These are phyloP conservation scores for Stegophylla sp. DNA, from an alignment of 2,888 invertebrate genomes.

Conservation along the genomic window DNA sequence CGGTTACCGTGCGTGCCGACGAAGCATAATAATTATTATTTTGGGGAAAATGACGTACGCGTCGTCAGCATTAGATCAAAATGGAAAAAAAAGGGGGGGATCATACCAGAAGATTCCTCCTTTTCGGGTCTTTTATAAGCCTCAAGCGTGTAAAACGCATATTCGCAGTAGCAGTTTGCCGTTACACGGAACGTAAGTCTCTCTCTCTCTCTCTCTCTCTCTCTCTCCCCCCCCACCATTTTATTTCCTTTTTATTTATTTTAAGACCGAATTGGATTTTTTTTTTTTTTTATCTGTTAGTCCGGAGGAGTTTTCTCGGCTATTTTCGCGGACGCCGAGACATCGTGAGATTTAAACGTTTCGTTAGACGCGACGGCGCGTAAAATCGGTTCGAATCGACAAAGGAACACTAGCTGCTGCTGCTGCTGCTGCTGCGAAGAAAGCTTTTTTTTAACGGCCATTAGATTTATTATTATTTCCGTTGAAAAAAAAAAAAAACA, in stretches of 20 bases:
- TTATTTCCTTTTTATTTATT: slow-evolving; percentile 11
- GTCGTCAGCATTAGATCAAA: slow-evolving; percentile 5
- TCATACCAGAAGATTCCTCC: no score
- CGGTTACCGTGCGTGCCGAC: no score
- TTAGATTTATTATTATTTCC: slow-evolving; percentile 39
- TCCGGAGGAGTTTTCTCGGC: not conserved
- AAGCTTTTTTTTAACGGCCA: slow-evolving; percentile 49
- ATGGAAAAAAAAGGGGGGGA: not conserved
- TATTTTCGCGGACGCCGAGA: slow-evolving; percentile 18
- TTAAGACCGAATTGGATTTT: slow-evolving; percentile 39
- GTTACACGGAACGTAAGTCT: not conserved
- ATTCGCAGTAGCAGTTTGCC: no score
- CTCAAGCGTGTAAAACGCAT: not conserved
- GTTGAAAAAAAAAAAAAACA: not conserved
- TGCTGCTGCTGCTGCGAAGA: not conserved
- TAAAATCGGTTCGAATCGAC: slow-evolving; percentile 56
- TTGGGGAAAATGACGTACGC: no score
- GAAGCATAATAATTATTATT: no score
- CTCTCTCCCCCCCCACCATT: not conserved
- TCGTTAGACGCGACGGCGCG: slow-evolving; percentile 48
- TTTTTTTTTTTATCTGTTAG: slow-evolving; percentile 37
- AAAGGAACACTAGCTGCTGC: slow-evolving; percentile 11
- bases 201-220: not conserved
- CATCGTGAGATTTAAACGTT: slow-evolving; percentile 57
- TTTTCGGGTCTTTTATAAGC: not conserved